Conservation (phyloP, 2,888 invertebrate genomes). For the Caenorhabditis macrosperma region DNA sequence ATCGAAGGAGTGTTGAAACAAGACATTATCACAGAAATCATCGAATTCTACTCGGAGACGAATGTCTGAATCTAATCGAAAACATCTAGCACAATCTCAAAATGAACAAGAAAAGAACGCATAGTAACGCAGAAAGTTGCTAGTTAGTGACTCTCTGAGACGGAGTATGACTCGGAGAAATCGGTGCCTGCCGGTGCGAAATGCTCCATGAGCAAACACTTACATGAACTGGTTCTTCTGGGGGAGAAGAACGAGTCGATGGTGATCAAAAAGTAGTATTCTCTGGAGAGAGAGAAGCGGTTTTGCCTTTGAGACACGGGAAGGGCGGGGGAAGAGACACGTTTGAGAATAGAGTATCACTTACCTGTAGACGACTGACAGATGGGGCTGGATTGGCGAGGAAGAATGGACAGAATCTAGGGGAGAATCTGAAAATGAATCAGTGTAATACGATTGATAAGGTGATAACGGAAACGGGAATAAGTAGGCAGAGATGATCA, state of each 20-base stretch:
- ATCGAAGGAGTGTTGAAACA: no score
- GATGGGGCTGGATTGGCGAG: neutral
- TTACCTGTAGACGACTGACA: neutral
- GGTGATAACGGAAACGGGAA: neutral
- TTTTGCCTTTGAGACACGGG: slow-evolving; percentile 3
- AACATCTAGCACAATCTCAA: no score
- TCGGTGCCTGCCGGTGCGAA: slow-evolving; percentile 44
- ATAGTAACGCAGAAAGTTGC: slow-evolving; percentile 24
- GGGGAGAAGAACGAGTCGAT: slow-evolving; percentile 22
- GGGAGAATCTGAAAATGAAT: slow-evolving; percentile 3
- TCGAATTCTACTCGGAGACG: no score
- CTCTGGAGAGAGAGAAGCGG: neutral
- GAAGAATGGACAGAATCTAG: neutral
- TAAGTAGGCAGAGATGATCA: no score
- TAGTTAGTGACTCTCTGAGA: neutral
- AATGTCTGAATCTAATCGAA: no score
- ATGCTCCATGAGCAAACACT: slow-evolving; percentile 55
- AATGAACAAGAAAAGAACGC: no score
- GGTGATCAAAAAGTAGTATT: slow-evolving; percentile 30
- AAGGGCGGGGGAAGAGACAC: slow-evolving; percentile 12
- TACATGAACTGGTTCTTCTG: slow-evolving; percentile 47
- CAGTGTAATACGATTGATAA: no score
- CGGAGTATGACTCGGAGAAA: slow-evolving; percentile 12
- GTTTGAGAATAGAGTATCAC: neutral
- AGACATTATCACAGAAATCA: no score